Evolutionary conservation across 92 coral and sea anemone species (phyloP).

Genomic region (Palythoa grandiflora): DNA sequence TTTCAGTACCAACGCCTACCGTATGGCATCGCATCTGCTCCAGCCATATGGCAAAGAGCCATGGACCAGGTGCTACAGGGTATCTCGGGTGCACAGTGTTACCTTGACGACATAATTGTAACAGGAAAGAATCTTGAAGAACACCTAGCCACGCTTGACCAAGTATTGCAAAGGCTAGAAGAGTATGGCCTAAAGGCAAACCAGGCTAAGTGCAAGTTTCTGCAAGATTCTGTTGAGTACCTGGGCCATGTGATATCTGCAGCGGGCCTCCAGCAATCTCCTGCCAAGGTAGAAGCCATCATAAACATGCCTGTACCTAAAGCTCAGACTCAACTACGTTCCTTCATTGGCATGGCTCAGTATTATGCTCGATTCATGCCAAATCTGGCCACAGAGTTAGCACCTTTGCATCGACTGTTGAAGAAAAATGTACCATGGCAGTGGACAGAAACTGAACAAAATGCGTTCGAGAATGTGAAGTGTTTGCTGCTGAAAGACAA

Average conservation of each 20-base stretch:
- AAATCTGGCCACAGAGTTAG: slow-evolving; percentile 58
- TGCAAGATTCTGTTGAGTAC: slow-evolving; percentile 14
- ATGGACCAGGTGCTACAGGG: slow-evolving; percentile 72
- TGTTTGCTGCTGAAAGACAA: slow-evolving; percentile 44
- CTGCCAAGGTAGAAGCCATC: slow-evolving; percentile 18
- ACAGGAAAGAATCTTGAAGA: slow-evolving; percentile 55
- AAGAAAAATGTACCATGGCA: slow-evolving; percentile 52
- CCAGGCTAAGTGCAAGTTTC: slow-evolving; percentile 28
- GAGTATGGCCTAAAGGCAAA: slow-evolving; percentile 39
- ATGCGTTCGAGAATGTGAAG: slow-evolving; percentile 44
- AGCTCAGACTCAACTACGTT: slow-evolving; percentile 18
- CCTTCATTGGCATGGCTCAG: slow-evolving; percentile 40
- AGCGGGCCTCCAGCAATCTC: slow-evolving; percentile 27
- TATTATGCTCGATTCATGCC: slow-evolving; percentile 55
- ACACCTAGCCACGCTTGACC: slow-evolving; percentile 50
- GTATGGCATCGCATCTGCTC: slow-evolving; percentile 72
- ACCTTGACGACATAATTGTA: slow-evolving; percentile 66
- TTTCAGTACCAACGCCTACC: slow-evolving; percentile 59
- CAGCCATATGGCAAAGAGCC: slow-evolving; percentile 72
- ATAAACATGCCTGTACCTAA: background rate
- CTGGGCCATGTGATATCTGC: slow-evolving; percentile 1
- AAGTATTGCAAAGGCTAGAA: slow-evolving; percentile 55
- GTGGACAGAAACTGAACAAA: slow-evolving; percentile 45
- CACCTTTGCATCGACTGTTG: slow-evolving; percentile 57
- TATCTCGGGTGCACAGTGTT: slow-evolving; percentile 55